phyloP scores from a whole-genome alignment of 2,888 invertebrate genomes.

The Eupithecia centaureata region DNA sequence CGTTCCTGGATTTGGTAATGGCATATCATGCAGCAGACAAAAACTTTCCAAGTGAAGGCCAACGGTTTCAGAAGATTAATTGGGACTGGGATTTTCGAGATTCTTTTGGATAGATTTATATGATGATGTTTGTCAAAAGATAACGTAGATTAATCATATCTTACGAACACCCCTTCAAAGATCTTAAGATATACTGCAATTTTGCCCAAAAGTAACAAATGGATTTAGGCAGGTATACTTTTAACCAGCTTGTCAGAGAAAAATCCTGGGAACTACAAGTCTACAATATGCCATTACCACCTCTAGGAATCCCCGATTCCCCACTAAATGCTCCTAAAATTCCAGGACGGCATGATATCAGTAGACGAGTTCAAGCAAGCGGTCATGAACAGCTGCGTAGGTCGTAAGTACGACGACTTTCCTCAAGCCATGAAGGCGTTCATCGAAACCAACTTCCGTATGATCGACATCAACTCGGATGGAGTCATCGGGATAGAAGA shows the following conservation, averaged over 20 bases:
- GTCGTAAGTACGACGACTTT: constrained; percentile 90
- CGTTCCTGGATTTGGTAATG: neutral
- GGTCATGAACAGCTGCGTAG: constrained; percentile 91
- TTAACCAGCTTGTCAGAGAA: too few relatives aligned
- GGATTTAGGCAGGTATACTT: too few relatives aligned
- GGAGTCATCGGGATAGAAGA: constrained; percentile 91
- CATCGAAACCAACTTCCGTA: constrained; percentile 92
- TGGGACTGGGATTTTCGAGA: neutral
- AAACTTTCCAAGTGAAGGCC: neutral
- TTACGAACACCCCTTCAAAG: neutral
- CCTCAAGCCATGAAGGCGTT: constrained; percentile 94
- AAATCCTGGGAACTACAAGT: too few relatives aligned
- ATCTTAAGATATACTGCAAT: neutral
- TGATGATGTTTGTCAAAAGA: too few relatives aligned
- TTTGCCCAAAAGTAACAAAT: neutral
- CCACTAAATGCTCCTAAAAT: constrained; percentile 29
- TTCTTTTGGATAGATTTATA: neutral
- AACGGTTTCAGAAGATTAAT: neutral
- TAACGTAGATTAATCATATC: too few relatives aligned
- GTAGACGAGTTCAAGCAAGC: constrained; percentile 92
- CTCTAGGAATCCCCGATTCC: neutral
- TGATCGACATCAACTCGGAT: constrained; percentile 91
- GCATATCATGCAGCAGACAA: neutral
- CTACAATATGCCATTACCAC: neutral
- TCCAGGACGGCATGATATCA: constrained; percentile 91